These are phyloP conservation scores for Diplodus sargus DNA, from an alignment of 2,797 vertebrate species.

Conservation along the genomic window DNA sequence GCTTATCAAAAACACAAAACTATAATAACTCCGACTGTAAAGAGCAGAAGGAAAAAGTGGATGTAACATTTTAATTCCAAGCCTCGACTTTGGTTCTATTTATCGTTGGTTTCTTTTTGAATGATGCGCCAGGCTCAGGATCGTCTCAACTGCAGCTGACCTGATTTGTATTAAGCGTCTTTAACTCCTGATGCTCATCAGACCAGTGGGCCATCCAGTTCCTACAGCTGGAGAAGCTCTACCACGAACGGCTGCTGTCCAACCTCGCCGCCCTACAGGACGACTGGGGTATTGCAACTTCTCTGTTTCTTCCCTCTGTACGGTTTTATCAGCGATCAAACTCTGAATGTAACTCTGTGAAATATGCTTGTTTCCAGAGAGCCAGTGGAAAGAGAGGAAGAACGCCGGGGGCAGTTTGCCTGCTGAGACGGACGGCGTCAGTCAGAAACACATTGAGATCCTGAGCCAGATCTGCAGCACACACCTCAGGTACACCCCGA, in stretches of 20 bases:
- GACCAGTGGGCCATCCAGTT: conserved; percentile 95
- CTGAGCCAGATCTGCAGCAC: conserved; percentile 91
- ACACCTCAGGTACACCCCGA: conserved; percentile 88
- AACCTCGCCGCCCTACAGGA: conserved; percentile 93
- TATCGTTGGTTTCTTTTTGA: too few relatives aligned
- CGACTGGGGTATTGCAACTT: conserved; percentile 89
- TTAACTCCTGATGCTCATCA: conserved; percentile 77
- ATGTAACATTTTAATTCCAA: too few relatives aligned
- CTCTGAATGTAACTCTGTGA: not conserved
- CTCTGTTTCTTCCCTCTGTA: not conserved
- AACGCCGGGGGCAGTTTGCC: conserved; percentile 48
- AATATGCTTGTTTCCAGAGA: conserved; percentile 84
- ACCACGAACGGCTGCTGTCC: conserved; percentile 94
- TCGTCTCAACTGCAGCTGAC: too few relatives aligned
- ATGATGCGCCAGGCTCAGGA: not conserved
- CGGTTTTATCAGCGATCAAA: not conserved
- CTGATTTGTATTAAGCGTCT: conserved; percentile 31
- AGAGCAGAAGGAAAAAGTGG: too few relatives aligned
- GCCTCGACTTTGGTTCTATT: too few relatives aligned
- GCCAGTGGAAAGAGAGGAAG: conserved; percentile 84
- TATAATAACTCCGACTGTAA: too few relatives aligned
- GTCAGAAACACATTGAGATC: conserved; percentile 87
- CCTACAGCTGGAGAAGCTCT: conserved; percentile 93
- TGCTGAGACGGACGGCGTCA: conserved; percentile 77
- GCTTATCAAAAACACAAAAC: too few relatives aligned